Percentiles rank a stretch among this genome's conserved stretches.
Conservation (phyloP, 2,113 vertebrate species). For the Equus quagga region DNA sequence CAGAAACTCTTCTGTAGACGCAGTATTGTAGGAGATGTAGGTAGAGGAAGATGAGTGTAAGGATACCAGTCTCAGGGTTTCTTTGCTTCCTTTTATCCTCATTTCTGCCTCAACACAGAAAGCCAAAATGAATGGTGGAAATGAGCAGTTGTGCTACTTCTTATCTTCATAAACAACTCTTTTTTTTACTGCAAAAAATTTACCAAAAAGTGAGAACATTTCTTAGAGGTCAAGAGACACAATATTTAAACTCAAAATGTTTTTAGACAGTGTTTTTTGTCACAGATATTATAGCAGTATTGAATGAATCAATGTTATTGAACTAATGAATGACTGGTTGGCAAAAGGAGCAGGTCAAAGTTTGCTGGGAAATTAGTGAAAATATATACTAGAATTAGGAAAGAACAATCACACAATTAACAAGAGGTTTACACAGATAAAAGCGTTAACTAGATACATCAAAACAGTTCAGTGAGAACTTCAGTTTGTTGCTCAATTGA, state of each 20-base stretch:
- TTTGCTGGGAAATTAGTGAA: slow-evolving; percentile 2
- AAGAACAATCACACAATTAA: neutral
- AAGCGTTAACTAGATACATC: neutral
- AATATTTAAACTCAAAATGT: neutral
- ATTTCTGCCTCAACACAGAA: neutral
- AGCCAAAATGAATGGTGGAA: neutral
- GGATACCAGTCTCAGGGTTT: neutral
- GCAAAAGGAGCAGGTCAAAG: neutral
- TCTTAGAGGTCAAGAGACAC: neutral
- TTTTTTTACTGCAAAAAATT: neutral
- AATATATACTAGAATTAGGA: neutral
- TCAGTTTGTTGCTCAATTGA: slow-evolving; percentile 9
- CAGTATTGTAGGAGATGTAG: neutral
- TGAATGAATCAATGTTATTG: neutral
- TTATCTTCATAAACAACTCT: neutral
- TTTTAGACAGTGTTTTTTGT: neutral
- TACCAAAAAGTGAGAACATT: neutral
- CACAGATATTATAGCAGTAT: neutral
- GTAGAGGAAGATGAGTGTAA: neutral
- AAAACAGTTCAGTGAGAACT: slow-evolving; percentile 15
- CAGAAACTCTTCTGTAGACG: neutral
- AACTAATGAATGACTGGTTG: neutral
- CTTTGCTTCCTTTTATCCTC: neutral
- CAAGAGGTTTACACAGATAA: neutral
- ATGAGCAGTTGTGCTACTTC: neutral